Percentiles rank a stretch among this genome's conserved stretches.
These are phyloP conservation scores for Fragum sueziense DNA, from an alignment of 2,888 invertebrate species.

Conservation along the genomic window DNA sequence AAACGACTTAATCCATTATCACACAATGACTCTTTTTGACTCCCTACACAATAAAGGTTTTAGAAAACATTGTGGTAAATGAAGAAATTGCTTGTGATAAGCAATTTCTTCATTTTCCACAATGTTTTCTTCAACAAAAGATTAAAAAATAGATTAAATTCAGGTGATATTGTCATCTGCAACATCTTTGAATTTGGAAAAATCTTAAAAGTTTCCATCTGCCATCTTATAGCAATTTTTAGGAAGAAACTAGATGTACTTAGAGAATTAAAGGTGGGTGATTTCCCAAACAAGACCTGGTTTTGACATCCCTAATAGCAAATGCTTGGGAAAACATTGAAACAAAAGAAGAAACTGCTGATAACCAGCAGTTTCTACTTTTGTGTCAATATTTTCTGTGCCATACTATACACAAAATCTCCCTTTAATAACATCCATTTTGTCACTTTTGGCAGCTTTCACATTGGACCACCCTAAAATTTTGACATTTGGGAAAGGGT, in stretches of 20 bases:
- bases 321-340: not conserved
- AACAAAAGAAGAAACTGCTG: not conserved
- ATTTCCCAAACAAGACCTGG: no score
- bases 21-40: not conserved
- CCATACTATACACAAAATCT: no score
- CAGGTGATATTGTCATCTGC: not conserved
- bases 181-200: not conserved
- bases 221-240: conserved; percentile 76
- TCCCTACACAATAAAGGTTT: not conserved
- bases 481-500: no score
- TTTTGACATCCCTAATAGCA: no score
- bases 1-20: not conserved
- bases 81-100: not conserved
- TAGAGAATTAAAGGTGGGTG: conserved; percentile 67
- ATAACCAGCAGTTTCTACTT: not conserved
- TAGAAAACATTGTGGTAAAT: conserved; percentile 3
- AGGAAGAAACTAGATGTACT: conserved; percentile 74
- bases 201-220: not conserved
- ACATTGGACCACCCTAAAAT: no score
- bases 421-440: no score
- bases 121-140: not conserved
- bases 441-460: no score
- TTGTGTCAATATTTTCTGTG: not conserved
- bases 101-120: not conserved
- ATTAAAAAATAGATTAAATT: not conserved